Conservation (phyloP, 2,888 invertebrate species). For the Chelonus formosanus region DNA sequence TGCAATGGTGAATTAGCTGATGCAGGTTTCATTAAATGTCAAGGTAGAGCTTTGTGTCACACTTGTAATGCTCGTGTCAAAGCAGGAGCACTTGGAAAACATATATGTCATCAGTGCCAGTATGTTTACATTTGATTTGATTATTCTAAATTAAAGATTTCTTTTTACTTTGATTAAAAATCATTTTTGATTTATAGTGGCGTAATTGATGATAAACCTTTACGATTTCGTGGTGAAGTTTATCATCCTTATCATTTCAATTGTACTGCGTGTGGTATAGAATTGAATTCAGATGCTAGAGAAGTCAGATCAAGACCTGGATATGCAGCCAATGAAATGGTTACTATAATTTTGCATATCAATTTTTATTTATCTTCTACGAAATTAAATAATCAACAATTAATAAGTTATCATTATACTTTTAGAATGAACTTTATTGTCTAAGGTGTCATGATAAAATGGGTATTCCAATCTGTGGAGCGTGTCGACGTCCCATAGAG, state of each 20-base stretch:
- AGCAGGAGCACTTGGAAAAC: slow-evolving; percentile 93
- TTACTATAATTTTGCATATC: slow-evolving; percentile 49
- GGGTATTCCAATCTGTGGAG: slow-evolving; percentile 99
- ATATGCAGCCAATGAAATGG: slow-evolving; percentile 89
- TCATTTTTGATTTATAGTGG: slow-evolving; percentile 69
- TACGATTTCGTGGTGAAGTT: slow-evolving; percentile 93
- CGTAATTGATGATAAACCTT: slow-evolving; percentile 88
- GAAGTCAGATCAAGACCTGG: slow-evolving; percentile 94
- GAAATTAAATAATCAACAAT: slow-evolving; percentile 4
- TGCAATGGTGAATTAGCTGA: slow-evolving; percentile 93
- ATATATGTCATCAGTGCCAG: slow-evolving; percentile 99
- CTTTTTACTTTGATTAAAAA: too few species aligned
- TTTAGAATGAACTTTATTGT: slow-evolving; percentile 93
- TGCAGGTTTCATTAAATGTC: slow-evolving; percentile 94
- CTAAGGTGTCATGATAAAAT: slow-evolving; percentile 98
- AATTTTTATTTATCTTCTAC: slow-evolving; percentile 1
- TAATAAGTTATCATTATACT: slow-evolving; percentile 36
- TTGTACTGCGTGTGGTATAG: slow-evolving; percentile 90
- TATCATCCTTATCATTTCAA: slow-evolving; percentile 99
- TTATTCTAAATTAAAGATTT: background rate
- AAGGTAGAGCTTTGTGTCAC: slow-evolving; percentile 87
- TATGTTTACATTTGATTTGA: slow-evolving; percentile 68
- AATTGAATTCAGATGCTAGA: slow-evolving; percentile 94
- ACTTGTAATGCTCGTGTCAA: slow-evolving; percentile 96
- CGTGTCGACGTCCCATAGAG: slow-evolving; percentile 98